A percentile compares a stretch with the other conserved stretches of the same genome.
Conservation (phyloP, 2,888 invertebrate genomes). For the Drosophila stalkeri region DNA sequence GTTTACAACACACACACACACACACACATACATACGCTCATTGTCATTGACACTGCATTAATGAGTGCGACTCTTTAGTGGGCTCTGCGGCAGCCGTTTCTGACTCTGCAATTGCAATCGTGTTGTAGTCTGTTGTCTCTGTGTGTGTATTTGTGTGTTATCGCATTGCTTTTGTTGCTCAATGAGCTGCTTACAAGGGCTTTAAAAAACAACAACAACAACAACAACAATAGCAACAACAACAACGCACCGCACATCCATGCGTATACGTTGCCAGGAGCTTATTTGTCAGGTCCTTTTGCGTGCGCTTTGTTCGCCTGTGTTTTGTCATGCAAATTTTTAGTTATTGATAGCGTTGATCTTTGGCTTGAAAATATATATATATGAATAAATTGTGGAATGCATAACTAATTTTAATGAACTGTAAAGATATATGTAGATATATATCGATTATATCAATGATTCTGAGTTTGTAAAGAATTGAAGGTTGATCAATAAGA, state of each 20-base stretch:
- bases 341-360: slow-evolving; percentile 21
- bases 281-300: slow-evolving; percentile 36
- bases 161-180: slow-evolving; percentile 48
- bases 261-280: slow-evolving; percentile 21
- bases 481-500: neutral
- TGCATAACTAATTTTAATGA: slow-evolving; percentile 3
- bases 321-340: slow-evolving; percentile 6
- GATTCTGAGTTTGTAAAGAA: neutral
- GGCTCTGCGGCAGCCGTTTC: slow-evolving; percentile 33
- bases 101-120: slow-evolving; percentile 27
- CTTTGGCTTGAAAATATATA: neutral
- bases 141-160: slow-evolving; percentile 38
- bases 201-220: slow-evolving; percentile 34
- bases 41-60: slow-evolving; percentile 68
- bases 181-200: slow-evolving; percentile 63
- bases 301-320: slow-evolving; percentile 15
- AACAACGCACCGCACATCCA: neutral
- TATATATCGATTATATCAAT: neutral
- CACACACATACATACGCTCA: slow-evolving; percentile 32
- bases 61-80: slow-evolving; percentile 57
- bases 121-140: slow-evolving; percentile 23
- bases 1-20: slow-evolving; percentile 27
- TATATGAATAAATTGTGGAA: neutral
- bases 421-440: neutral
- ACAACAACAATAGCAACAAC: neutral